Conservation (phyloP, 2,113 vertebrate species). For the Pelobates fuscus region DNA sequence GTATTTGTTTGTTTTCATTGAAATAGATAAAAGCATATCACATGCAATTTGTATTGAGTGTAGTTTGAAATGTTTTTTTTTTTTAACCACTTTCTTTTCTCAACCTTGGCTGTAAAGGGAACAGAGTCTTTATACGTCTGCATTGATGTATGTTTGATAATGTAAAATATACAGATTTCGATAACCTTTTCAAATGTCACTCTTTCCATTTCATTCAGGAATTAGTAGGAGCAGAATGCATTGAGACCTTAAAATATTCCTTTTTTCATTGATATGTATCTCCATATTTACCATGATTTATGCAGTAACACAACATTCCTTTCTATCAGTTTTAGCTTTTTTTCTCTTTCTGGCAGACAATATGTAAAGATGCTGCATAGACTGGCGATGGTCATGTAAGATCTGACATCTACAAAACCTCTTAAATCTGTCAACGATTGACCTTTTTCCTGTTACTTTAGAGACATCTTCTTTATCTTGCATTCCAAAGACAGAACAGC, state of each 20-base stretch:
- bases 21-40: not conserved
- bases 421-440: conserved; percentile 16
- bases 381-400: not conserved
- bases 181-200: not conserved
- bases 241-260: not conserved
- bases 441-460: not conserved
- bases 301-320: too few relatives aligned
- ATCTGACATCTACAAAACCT: conserved; percentile 5
- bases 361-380: not conserved
- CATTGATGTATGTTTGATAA: not conserved
- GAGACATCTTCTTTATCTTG: conserved; percentile 7
- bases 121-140: not conserved
- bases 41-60: not conserved
- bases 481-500: too few relatives aligned
- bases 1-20: not conserved
- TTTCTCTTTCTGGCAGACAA: not conserved
- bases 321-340: not conserved
- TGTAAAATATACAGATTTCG: not conserved
- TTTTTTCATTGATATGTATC: not conserved
- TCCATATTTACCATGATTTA: not conserved
- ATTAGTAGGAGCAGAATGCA: not conserved
- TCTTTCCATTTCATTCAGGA: not conserved
- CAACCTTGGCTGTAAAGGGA: not conserved
- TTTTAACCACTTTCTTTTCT: not conserved
- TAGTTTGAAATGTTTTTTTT: not conserved